A percentile compares a stretch with the other conserved stretches of the same genome.
Evolutionary conservation across 2,888 invertebrate species (phyloP).

Genomic region (Epinotia nisella): DNA sequence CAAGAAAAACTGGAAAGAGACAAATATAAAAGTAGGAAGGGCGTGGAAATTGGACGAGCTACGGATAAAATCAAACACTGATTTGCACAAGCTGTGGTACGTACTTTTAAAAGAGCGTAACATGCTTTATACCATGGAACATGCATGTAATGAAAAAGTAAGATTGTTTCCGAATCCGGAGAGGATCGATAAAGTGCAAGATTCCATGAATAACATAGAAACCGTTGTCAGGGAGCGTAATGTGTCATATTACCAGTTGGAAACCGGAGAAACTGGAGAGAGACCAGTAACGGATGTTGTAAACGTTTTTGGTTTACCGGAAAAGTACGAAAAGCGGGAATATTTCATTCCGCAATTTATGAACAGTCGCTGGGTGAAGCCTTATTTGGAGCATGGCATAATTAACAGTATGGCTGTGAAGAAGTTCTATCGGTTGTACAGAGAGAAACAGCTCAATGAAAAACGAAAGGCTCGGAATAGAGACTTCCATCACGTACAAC

Average conservation of each 20-base stretch:
- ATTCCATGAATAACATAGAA: constrained; percentile 97
- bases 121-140: constrained; percentile 98
- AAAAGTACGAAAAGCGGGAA: constrained; percentile 85
- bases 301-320: constrained; percentile 86
- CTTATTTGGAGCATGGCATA: constrained; percentile 81
- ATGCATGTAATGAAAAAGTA: constrained; percentile 87
- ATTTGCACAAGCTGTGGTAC: constrained; percentile 98
- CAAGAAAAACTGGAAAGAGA: constrained; percentile 92
- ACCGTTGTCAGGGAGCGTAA: constrained; percentile 96
- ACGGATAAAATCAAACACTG: constrained; percentile 96
- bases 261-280: constrained; percentile 94
- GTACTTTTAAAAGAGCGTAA: constrained; percentile 96
- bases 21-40: constrained; percentile 91
- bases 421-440: constrained; percentile 83
- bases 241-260: constrained; percentile 93
- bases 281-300: constrained; percentile 86
- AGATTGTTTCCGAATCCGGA: constrained; percentile 95
- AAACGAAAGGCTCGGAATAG: constrained; percentile 86
- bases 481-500: constrained; percentile 87
- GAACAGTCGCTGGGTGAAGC: constrained; percentile 87
- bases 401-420: constrained; percentile 85
- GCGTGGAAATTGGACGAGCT: constrained; percentile 96
- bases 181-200: constrained; percentile 95
- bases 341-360: constrained; percentile 87
- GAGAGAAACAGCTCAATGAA: constrained; percentile 86